Evolutionary conservation across 35 echinoderm and acorn worm species (phyloP).

Genomic region (Eucidaris tribuloides): DNA sequence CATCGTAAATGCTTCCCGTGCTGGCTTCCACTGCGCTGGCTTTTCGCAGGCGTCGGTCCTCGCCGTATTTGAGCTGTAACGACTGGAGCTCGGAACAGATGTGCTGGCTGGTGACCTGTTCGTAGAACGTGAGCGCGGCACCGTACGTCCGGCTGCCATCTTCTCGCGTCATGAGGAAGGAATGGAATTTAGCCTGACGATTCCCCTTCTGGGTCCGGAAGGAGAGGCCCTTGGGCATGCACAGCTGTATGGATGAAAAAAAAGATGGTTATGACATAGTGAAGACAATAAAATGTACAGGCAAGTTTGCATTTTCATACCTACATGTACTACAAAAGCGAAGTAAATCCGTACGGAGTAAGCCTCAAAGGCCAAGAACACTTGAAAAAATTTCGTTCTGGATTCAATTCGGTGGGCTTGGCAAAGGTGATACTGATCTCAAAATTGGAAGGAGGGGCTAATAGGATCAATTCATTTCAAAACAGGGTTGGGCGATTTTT

Average conservation of each 20-base stretch:
- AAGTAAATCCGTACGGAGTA: no score
- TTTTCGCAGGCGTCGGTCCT: conserved; percentile 43
- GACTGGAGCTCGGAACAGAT: conserved; percentile 67
- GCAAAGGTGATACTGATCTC: no score
- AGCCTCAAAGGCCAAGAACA: no score
- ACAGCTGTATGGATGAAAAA: conserved; percentile 58
- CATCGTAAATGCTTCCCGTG: conserved; percentile 11
- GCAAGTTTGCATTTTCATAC: no score
- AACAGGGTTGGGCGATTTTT: no score
- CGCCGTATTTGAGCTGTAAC: conserved; percentile 64
- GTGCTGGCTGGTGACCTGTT: conserved; percentile 63
- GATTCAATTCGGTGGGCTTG: no score
- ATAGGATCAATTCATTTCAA: no score
- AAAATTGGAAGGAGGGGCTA: no score
- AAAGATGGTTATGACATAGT: background rate
- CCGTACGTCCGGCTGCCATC: conserved; percentile 77
- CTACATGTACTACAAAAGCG: no score
- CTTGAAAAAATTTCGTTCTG: background rate
- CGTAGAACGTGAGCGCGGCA: conserved; percentile 84
- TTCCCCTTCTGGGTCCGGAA: conserved; percentile 84
- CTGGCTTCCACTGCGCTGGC: conserved; percentile 38
- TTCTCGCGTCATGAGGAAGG: conserved; percentile 90
- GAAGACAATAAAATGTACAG: no score
- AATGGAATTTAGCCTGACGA: conserved; percentile 68
- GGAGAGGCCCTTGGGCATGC: conserved; percentile 95